phyloP scores from a whole-genome alignment of 2,797 vertebrate species.

The Clarias pachynema region DNA sequence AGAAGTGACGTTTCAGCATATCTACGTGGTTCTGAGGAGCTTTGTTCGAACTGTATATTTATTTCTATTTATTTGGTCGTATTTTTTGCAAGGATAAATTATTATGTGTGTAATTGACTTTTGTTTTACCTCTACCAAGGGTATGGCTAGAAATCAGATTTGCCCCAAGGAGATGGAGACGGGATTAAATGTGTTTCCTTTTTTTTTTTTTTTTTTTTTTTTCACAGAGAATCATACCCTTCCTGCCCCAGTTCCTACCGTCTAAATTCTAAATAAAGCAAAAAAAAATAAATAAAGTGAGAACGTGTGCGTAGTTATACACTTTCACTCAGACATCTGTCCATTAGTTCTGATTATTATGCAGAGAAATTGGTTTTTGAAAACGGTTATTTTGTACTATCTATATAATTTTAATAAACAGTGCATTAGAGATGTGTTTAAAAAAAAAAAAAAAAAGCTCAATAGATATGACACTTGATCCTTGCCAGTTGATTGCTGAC shows the following conservation, averaged over 20 bases:
- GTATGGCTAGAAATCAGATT: conserved; percentile 41
- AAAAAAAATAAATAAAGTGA: neutral
- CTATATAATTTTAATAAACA: neutral
- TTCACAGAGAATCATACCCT: neutral
- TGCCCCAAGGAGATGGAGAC: neutral
- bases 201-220: conserved; percentile 26
- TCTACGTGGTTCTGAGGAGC: conserved; percentile 53
- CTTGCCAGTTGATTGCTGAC: neutral
- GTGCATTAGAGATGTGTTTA: neutral
- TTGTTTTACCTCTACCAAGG: conserved; percentile 44
- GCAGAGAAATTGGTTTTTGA: neutral
- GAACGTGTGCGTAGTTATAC: conserved; percentile 8
- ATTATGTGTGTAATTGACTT: conserved; percentile 54
- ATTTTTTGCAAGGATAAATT: conserved; percentile 52
- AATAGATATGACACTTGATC: neutral
- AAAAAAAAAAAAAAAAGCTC: neutral
- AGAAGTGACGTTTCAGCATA: conserved; percentile 50
- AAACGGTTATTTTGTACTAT: neutral
- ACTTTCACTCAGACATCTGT: neutral
- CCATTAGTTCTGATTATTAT: neutral
- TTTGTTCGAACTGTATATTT: conserved; percentile 58
- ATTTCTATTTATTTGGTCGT: conserved; percentile 63
- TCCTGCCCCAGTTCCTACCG: conserved; percentile 16
- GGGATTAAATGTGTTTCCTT: conserved; percentile 35
- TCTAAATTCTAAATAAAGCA: conserved; percentile 54